Conservation (phyloP, 1,140 invertebrate species). For the Xylocopa sonorina region DNA sequence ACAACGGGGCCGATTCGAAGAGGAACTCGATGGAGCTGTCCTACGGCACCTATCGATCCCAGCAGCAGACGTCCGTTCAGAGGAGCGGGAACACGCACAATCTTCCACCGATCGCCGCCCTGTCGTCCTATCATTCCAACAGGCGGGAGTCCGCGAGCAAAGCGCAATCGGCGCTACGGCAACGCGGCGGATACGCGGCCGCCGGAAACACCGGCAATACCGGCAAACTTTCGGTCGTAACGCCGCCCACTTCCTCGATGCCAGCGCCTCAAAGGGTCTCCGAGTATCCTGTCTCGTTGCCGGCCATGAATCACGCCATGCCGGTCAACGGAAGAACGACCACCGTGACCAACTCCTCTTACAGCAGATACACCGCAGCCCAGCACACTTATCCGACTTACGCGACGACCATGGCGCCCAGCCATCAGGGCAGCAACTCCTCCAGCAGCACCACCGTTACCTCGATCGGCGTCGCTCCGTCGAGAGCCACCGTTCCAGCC, state of each 20-base stretch:
- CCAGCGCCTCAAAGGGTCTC: conserved; percentile 53
- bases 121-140: conserved; percentile 81
- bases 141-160: conserved; percentile 71
- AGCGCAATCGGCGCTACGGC: conserved; percentile 66
- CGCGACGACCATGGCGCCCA: conserved; percentile 76
- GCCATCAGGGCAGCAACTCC: conserved; percentile 73
- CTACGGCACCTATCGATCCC: conserved; percentile 62
- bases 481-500: conserved; percentile 62
- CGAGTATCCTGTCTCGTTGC: conserved; percentile 62
- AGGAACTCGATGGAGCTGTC: conserved; percentile 55
- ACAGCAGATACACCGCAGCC: conserved; percentile 60
- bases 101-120: conserved; percentile 80
- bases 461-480: conserved; percentile 65
- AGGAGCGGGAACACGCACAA: conserved; percentile 80
- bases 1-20: conserved; percentile 73
- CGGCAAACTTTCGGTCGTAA: conserved; percentile 49
- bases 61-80: conserved; percentile 39
- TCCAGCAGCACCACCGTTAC: conserved; percentile 75
- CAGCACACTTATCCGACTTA: conserved; percentile 69
- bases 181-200: conserved; percentile 53
- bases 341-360: conserved; percentile 61
- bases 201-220: no score
- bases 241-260: conserved; percentile 51
- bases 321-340: conserved; percentile 71
- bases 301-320: conserved; percentile 56